Evolutionary conservation across 2,797 vertebrate genomes (phyloP).

Genomic region (Characodon lateralis): DNA sequence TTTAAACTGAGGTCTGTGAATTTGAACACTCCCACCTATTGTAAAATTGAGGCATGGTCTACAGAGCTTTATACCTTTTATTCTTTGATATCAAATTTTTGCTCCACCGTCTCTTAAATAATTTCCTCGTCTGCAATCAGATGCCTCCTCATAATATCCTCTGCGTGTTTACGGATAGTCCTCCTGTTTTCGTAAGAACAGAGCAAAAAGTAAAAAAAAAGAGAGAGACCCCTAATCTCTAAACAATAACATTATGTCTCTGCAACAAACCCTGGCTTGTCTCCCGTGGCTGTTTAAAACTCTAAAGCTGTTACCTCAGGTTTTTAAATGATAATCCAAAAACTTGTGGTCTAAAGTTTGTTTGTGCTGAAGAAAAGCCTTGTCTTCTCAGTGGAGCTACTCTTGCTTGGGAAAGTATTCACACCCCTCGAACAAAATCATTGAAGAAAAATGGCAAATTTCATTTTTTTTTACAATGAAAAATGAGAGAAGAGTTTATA

Average conservation of each 20-base stretch:
- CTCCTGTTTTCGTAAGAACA: slow-evolving; percentile 52
- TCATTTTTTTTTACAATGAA: background rate
- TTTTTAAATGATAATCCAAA: slow-evolving; percentile 3
- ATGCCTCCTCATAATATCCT: slow-evolving; percentile 66
- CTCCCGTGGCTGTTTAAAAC: slow-evolving; percentile 17
- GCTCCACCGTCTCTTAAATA: slow-evolving; percentile 36
- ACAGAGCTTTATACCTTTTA: slow-evolving; percentile 8
- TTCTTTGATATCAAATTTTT: slow-evolving; percentile 46
- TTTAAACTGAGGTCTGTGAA: slow-evolving; percentile 17
- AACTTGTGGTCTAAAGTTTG: background rate
- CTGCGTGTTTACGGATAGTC: slow-evolving; percentile 63
- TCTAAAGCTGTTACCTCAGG: background rate
- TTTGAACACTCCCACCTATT: slow-evolving; percentile 14
- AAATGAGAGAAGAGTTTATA: background rate
- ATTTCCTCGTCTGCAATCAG: slow-evolving; percentile 65
- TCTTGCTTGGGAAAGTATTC: too few species aligned
- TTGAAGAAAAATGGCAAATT: background rate
- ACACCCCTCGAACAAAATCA: background rate
- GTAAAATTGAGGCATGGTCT: background rate
- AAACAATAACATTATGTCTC: slow-evolving; percentile 42
- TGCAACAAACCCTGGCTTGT: slow-evolving; percentile 10
- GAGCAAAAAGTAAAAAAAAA: slow-evolving; percentile 8
- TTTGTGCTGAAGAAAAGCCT: background rate
- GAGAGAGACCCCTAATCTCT: slow-evolving; percentile 31
- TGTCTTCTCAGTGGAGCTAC: slow-evolving; percentile 25